phyloP scores from a whole-genome alignment of 2,113 vertebrate genomes.

The Lethenteron camtschaticum region DNA sequence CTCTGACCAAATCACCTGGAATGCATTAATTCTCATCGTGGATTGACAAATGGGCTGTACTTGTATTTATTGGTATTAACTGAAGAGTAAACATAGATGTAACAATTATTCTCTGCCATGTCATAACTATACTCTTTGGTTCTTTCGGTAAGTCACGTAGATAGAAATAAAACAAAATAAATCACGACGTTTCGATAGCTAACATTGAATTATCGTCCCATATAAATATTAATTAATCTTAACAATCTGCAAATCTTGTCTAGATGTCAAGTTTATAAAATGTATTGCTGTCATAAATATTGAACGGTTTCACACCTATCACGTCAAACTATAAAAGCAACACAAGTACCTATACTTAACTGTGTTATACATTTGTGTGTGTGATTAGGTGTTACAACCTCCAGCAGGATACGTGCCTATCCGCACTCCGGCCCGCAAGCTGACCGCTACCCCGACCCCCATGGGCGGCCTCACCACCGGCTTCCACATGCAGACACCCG shows the following conservation, averaged over 20 bases:
- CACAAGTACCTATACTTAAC: too few species aligned
- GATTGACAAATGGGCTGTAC: too few species aligned
- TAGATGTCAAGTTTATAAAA: not conserved
- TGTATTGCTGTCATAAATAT: not conserved
- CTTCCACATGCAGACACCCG: slow-evolving; percentile 93
- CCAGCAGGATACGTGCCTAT: slow-evolving; percentile 94
- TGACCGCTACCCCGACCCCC: slow-evolving; percentile 84
- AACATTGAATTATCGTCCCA: not conserved
- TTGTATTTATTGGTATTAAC: too few species aligned
- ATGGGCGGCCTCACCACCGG: slow-evolving; percentile 75
- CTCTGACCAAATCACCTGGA: too few species aligned
- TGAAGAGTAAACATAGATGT: too few species aligned
- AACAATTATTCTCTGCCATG: too few species aligned
- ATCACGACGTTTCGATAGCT: not conserved
- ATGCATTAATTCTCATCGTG: too few species aligned
- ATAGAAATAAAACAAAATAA: not conserved
- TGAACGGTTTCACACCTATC: not conserved
- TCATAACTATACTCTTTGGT: too few species aligned
- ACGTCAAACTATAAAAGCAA: too few species aligned
- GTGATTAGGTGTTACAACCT: slow-evolving; percentile 56
- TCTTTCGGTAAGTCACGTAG: too few species aligned
- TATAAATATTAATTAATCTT: not conserved
- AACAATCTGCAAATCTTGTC: not conserved
- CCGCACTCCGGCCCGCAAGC: slow-evolving; percentile 80
- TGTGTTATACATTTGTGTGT: too few species aligned